Percentiles rank a stretch among this genome's conserved stretches.
phyloP scores from a whole-genome alignment of 1,140 invertebrate genomes.

The Nebria ingens region DNA sequence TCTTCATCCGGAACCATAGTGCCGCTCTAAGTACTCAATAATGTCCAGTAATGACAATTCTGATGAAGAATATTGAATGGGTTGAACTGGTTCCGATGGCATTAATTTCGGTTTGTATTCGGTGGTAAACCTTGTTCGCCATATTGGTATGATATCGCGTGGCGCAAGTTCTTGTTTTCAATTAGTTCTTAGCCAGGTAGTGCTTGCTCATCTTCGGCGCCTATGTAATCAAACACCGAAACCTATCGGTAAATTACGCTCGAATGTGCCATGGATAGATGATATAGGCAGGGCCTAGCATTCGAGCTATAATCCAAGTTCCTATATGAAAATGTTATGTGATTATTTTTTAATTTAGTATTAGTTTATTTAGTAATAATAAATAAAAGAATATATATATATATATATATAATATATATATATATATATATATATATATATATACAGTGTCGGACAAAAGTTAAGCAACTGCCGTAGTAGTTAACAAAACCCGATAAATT shows the following conservation, averaged over 20 bases:
- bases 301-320: conserved; percentile 52
- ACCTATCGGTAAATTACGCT: conserved; percentile 48
- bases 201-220: conserved; percentile 30
- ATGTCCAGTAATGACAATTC: conserved; percentile 33
- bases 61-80: conserved; percentile 47
- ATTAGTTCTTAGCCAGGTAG: conserved; percentile 5
- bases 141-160: conserved; percentile 37
- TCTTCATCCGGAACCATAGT: conserved; percentile 26
- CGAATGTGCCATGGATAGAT: conserved; percentile 53
- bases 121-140: conserved; percentile 52
- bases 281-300: conserved; percentile 55
- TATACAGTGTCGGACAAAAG: no score
- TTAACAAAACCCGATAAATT: no score
- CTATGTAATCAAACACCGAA: conserved; percentile 47
- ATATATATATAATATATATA: no score
- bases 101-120: conserved; percentile 51
- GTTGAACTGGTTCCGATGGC: conserved; percentile 52
- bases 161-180: conserved; percentile 18
- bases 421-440: no score
- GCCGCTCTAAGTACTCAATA: conserved; percentile 28
- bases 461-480: no score
- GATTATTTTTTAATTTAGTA: no score
- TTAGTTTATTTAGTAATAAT: no score
- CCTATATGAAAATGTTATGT: no score
- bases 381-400: no score